Base-by-base conservation (phyloP, 2,113 vertebrate genomes). In the Ginglymostoma cirratum region DNA sequence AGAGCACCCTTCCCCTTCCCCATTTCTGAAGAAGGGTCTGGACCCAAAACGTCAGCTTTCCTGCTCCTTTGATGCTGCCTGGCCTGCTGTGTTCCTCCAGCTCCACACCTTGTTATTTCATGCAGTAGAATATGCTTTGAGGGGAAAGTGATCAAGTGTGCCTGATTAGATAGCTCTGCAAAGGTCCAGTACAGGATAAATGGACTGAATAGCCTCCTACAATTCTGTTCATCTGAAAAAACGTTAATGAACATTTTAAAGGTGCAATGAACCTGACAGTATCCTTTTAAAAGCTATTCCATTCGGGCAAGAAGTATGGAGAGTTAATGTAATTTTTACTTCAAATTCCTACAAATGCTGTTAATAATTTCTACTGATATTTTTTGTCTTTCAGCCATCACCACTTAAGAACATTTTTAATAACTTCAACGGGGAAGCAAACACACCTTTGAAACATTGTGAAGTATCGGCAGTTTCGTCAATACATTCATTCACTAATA, bases 401-500 rank as follows among this genome's bases (percentile, higher is more conserved):
- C 67, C 42, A 30, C 15, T 69, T 52, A 95, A 52, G 42, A 70
- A 70, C 27, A 27, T 76, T 52, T 95, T 24, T 95, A 76, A 48
- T 14, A 72, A 52, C 45, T 17, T 10, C 23, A 95, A 76, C 24
- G 34, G 42, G 67, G 42, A 95, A 48, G 69, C 67, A 52, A 52
- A 14, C 45, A 52, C 30, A 69, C 14, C 42, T 72, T n/a, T 14
- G 69, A 5, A 90, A 66, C 80, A 48, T 30, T 93, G 96, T 17
- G 67, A 76, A 10, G 92, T 96, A 69, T 21, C 86, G 34, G 96
- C 96, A 95, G 55, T 80, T 10, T 96, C 96, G 93, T 83, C 96
- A 92, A 0, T 76, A 0, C 89, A 96, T 34, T 96, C 96, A 42
- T 21, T 96, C 96, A 97, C 96, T 86, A 97, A 97, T 90, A 96